Percentiles rank a stretch among this genome's conserved stretches.
phyloP scores from a whole-genome alignment of 2,797 vertebrate genomes.

The Apodemus agrarius region DNA sequence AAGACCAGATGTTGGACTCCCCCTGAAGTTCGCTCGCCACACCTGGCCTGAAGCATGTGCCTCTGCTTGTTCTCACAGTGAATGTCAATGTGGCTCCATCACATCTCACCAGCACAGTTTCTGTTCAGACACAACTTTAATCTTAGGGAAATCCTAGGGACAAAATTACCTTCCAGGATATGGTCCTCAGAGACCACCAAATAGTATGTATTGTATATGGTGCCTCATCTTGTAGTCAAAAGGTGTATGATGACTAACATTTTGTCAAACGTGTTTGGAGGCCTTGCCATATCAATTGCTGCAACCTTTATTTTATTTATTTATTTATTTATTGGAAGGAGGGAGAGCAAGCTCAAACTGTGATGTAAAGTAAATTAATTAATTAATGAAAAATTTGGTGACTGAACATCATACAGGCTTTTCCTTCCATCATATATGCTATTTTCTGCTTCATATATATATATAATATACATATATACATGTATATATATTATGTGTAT shows the following conservation, averaged over 20 bases:
- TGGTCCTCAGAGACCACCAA: neutral
- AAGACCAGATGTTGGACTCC: neutral
- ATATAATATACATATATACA: neutral
- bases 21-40: neutral
- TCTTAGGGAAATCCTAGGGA: neutral
- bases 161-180: neutral
- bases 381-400: neutral
- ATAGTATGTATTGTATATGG: neutral
- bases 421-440: neutral
- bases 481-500: too few species aligned
- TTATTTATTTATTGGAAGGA: neutral
- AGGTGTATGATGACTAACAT: constrained; percentile 16
- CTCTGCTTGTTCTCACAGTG: neutral
- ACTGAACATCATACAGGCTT: neutral
- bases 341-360: neutral
- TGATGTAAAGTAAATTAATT: neutral
- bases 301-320: neutral
- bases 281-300: neutral
- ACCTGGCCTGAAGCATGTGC: rapidly evolving
- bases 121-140: neutral
- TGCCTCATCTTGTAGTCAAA: neutral
- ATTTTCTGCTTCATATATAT: neutral
- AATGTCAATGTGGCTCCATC: neutral
- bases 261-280: neutral
- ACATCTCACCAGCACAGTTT: neutral